Base-by-base conservation (phyloP, 2,888 invertebrate species). In the Lithophane semibrunnea region DNA sequence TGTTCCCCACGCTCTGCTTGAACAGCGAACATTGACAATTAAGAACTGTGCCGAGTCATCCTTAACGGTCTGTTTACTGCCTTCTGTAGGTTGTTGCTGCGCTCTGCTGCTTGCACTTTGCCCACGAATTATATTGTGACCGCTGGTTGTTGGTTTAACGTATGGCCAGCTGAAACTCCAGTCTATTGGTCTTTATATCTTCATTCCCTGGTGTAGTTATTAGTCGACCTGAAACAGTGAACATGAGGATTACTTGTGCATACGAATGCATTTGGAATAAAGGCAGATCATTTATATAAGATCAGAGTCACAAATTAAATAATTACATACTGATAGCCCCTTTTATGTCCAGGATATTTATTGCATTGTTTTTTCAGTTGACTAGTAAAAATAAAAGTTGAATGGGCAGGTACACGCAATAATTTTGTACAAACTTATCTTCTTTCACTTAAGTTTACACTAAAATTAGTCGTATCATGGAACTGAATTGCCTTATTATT, bases 1-100 rank as follows among this genome's bases (percentile, higher is more conserved):
- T 67, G 66, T 72, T 72, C 73, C 29, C 68, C 56, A 63, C 54
- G 75, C 60, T 69, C 60, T 69, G 63, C 18, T 73, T 68, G 73
- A 73, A 67, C 73, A 72, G 58, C 18, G 75, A 66, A 44, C 63
- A 72, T 60, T 49, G 61, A 75, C 76, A 77, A 77, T 86, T 86
- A 85, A 86, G 83, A 75, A 69, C 80, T 84, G 84, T 75, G 76
- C 71, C 81, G 78, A 88, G 82, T 86, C 83, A 82, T 88, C 83
- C 77, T 86, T 79, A 91, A 91, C 87, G 86, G 87, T 77, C 87
- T 88, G 91, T 91, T 91, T 88, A 91, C 83, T 88, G 86, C 79
- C 86, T 80, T 87, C 85, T 88, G 75, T 86, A 79, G 85, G 81
- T 82, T 83, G 80, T 84, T 87, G 82, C 79, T 84, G 79, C 56